phyloP scores from a whole-genome alignment of 2,113 vertebrate species.

The Burhinus bistriatus region DNA sequence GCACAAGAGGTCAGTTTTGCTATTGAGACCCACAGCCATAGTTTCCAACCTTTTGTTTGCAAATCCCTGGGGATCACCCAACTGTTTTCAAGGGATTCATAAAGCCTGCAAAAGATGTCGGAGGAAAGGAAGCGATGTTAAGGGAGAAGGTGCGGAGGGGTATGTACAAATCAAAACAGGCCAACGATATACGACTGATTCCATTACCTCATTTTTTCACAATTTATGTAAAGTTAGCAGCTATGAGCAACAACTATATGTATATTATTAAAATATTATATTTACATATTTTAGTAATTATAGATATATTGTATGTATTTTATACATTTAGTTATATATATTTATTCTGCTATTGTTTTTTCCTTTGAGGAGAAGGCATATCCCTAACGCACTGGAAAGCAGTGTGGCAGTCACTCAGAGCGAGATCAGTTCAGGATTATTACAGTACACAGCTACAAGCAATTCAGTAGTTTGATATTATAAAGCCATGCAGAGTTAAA shows the following conservation, averaged over 20 bases:
- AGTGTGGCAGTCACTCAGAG: not conserved
- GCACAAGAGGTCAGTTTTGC: not conserved
- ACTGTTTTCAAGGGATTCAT: not conserved
- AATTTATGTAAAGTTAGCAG: not conserved
- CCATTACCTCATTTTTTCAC: not conserved
- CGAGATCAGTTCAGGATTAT: not conserved
- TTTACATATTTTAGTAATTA: not conserved
- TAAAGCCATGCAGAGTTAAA: slow-evolving; percentile 16
- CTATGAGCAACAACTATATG: not conserved
- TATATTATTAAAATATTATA: not conserved
- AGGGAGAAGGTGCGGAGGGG: not conserved
- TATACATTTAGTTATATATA: not conserved
- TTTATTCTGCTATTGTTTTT: not conserved
- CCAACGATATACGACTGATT: not conserved
- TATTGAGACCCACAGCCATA: not conserved
- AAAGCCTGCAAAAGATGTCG: not conserved
- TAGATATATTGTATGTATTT: not conserved
- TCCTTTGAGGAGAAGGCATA: not conserved
- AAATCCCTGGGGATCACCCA: not conserved
- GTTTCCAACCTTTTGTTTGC: not conserved
- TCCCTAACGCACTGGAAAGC: not conserved
- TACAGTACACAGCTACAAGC: not conserved
- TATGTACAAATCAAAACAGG: not conserved
- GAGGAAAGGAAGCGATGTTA: not conserved
- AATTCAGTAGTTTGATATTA: not conserved